Base-by-base conservation (phyloP, 2,888 invertebrate species). In the Pandemis corylana region DNA sequence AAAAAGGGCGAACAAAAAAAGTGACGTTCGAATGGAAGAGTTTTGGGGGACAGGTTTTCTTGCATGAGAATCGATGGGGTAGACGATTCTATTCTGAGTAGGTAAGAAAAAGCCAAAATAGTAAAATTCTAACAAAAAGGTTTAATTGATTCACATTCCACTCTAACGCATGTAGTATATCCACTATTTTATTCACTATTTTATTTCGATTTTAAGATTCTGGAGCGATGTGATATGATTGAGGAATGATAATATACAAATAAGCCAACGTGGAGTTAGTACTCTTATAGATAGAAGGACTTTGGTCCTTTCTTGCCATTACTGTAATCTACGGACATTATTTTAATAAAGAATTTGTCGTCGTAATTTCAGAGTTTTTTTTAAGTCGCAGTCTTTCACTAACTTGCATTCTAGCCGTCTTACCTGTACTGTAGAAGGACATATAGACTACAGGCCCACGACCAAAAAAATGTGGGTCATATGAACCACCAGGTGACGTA, bases 341-440 rank as follows among this genome's bases (percentile, higher is more conserved):
- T 89, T 89, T 90, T 87, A 90, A 87, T 90, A 89, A 89, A 90
- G 79, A 80, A 87, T 89, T 85, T 87, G 89, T 87, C 89, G 87
- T 89, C 88, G 87, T 88, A 63, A 70, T 28, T 9, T 44, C 59
- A 75, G 72, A 28, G n/a, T 68, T 67, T 72, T 28, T 49, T 46
- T 62, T 41, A 2, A 4, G 41, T 62, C 13, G 7, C 12, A n/a
- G 28, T 7, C 12, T 53, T 15, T 13, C 53, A 46, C 10, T 46
- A 10, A 1, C 46, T 46, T 1, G 2, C 28, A 4, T 4, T 36
- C 28, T 36, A 2, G 28, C 28, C 28, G 28, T 36, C 28, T 36
- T 36, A 36, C 28, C 28, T 36, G 28, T 4, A 36, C 2, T 36
- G 28, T 36, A 36, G 28, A 36, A 36, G 28, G 1, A 20, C 20